These are phyloP conservation scores for Alcedo atthis DNA, from an alignment of 2,797 vertebrate species.

Conservation along the genomic window DNA sequence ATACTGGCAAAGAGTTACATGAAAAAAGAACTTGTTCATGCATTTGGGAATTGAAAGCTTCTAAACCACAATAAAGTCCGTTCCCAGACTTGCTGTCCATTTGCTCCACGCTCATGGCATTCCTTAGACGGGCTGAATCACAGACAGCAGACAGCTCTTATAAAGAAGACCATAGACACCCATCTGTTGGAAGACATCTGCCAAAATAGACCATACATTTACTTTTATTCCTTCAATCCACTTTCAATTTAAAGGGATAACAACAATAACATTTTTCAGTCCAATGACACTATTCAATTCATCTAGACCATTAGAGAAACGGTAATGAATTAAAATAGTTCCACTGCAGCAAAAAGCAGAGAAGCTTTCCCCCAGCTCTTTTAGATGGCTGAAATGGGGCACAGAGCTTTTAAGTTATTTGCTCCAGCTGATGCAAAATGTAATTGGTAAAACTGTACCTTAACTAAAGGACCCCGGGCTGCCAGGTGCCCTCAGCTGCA, in stretches of 20 bases:
- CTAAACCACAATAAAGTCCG: slow-evolving; percentile 74
- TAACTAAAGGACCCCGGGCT: neutral
- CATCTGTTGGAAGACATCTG: slow-evolving; percentile 34
- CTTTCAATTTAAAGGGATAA: slow-evolving; percentile 28
- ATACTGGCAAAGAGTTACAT: slow-evolving; percentile 56
- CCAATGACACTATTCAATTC: slow-evolving; percentile 12
- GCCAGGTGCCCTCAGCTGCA: neutral
- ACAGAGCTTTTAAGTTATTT: neutral
- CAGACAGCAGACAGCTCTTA: slow-evolving; percentile 41
- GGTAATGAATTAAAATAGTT: neutral
- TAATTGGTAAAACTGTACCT: neutral
- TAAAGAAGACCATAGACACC: slow-evolving; percentile 38
- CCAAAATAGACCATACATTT: slow-evolving; percentile 16
- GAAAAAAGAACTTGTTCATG: slow-evolving; percentile 63
- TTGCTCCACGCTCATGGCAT: slow-evolving; percentile 41
- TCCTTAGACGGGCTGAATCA: slow-evolving; percentile 66
- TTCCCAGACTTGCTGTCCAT: slow-evolving; percentile 73
- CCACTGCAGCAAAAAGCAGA: neutral
- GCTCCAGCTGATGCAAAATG: neutral
- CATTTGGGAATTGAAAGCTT: slow-evolving; percentile 70
- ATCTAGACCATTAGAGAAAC: neutral
- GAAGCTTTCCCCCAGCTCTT: neutral
- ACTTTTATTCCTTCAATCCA: slow-evolving; percentile 25
- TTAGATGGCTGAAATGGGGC: neutral
- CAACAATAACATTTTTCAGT: slow-evolving; percentile 51